Percentiles rank a stretch among this genome's conserved stretches.
Conservation (phyloP, 2,797 vertebrate genomes). For the Arrhamphus sclerolepis region DNA sequence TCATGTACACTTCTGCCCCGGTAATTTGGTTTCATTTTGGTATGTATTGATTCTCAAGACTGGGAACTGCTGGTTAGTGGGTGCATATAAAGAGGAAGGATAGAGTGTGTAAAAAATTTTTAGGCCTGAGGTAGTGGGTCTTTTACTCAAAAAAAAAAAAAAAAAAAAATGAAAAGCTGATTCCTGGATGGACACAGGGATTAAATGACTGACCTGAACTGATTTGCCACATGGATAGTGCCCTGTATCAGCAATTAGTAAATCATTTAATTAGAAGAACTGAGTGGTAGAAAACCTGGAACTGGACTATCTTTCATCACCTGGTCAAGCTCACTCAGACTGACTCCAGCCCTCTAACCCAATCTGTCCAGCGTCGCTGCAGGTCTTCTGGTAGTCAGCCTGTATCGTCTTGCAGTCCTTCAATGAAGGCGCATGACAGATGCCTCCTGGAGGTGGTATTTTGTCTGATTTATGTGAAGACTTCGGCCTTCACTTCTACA, state of each 20-base stretch:
- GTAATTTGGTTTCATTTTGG: conserved; percentile 37
- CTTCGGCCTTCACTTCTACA: no score
- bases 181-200: not conserved
- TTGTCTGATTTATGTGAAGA: no score
- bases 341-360: no score
- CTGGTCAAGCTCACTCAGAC: no score
- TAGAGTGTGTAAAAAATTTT: conserved; percentile 1
- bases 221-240: conserved; percentile 29
- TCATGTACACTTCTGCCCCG: conserved; percentile 22
- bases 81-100: conserved; percentile 1
- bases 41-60: conserved; percentile 37
- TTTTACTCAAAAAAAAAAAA: not conserved
- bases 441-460: no score
- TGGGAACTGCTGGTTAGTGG: conserved; percentile 9
- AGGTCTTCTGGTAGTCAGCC: no score
- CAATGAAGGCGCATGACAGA: no score
- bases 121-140: not conserved
- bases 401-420: no score
- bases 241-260: conserved; percentile 22
- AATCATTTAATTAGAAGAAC: no score
- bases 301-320: conserved; percentile 3
- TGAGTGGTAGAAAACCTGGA: conserved; percentile 12
- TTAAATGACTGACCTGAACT: conserved; percentile 3
- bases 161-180: conserved; percentile 5
- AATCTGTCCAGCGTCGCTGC: no score